Conservation (phyloP, 1,140 invertebrate genomes). For the Plectrocnemia conspersa region DNA sequence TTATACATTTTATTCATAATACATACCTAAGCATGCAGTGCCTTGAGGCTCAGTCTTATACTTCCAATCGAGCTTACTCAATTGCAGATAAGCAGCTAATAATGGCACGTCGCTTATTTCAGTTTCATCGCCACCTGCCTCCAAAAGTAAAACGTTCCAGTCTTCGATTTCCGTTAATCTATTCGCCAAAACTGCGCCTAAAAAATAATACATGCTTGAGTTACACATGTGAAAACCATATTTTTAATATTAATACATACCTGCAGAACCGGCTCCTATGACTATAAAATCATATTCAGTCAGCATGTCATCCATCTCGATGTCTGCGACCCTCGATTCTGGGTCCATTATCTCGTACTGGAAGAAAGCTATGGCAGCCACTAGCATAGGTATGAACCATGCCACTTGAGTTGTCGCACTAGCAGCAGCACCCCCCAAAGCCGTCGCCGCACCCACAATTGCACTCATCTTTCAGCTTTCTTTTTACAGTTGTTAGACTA, state of each 20-base stretch:
- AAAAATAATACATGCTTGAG: conserved; percentile 9
- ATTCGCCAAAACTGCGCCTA: conserved; percentile 45
- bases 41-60: conserved; percentile 87
- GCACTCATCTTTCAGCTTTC: conserved; percentile 47
- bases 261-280: conserved; percentile 34
- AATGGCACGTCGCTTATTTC: conserved; percentile 85
- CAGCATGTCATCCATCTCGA: conserved; percentile 59
- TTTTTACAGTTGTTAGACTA: background rate
- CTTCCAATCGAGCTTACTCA: conserved; percentile 86
- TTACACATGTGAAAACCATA: background rate
- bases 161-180: conserved; percentile 42
- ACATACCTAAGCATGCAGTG: conserved; percentile 71
- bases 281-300: conserved; percentile 44
- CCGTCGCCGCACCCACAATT: conserved; percentile 54
- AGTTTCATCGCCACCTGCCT: conserved; percentile 61
- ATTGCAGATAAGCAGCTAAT: conserved; percentile 79
- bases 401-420: conserved; percentile 58
- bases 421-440: conserved; percentile 52
- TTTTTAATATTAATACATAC: conserved; percentile 55
- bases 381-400: conserved; percentile 74
- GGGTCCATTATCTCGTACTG: conserved; percentile 75
- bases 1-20: conserved; percentile 4
- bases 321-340: conserved; percentile 65
- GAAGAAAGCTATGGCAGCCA: conserved; percentile 76
- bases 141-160: conserved; percentile 43